phyloP scores from a whole-genome alignment of 1,140 invertebrate species.

The Phenacoccus solenopsis region DNA sequence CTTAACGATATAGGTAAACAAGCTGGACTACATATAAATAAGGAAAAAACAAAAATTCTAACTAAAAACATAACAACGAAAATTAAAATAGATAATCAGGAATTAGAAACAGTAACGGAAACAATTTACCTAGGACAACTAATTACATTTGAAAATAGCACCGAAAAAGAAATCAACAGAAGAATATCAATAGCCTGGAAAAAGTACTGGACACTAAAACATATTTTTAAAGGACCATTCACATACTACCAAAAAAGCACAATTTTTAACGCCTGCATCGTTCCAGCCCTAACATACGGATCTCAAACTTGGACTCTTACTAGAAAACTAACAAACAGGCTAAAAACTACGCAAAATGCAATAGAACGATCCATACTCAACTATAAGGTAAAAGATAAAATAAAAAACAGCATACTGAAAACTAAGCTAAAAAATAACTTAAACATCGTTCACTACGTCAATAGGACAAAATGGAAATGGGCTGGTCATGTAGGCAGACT shows the following conservation, averaged over 20 bases:
- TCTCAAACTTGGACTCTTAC: constrained; percentile 21
- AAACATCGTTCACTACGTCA: not conserved
- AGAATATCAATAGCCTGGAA: constrained; percentile 20
- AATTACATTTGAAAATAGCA: not conserved
- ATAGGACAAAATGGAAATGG: constrained; percentile 22
- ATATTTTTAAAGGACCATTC: constrained; percentile 14
- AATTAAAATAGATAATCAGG: constrained; percentile 4
- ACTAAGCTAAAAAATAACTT: not conserved
- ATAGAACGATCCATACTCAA: constrained; percentile 14
- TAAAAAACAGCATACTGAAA: not conserved
- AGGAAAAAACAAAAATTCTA: constrained; percentile 20
- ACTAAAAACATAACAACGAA: not conserved
- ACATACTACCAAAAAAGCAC: not conserved
- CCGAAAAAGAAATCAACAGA: constrained; percentile 17
- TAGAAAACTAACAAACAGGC: not conserved
- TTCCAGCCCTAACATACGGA: constrained; percentile 20
- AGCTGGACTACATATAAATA: constrained; percentile 20
- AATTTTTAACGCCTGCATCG: constrained; percentile 12
- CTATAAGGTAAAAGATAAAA: constrained; percentile 8
- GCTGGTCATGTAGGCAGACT: constrained; percentile 20
- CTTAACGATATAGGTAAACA: constrained; percentile 10
- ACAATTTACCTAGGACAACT: constrained; percentile 10
- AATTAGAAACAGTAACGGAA: constrained; percentile 16
- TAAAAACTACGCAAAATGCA: not conserved
- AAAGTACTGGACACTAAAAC: constrained; percentile 20